A percentile compares a stretch with the other conserved stretches of the same genome.
phyloP scores from a whole-genome alignment of 2,888 invertebrate genomes.

The Myopa testacea region DNA sequence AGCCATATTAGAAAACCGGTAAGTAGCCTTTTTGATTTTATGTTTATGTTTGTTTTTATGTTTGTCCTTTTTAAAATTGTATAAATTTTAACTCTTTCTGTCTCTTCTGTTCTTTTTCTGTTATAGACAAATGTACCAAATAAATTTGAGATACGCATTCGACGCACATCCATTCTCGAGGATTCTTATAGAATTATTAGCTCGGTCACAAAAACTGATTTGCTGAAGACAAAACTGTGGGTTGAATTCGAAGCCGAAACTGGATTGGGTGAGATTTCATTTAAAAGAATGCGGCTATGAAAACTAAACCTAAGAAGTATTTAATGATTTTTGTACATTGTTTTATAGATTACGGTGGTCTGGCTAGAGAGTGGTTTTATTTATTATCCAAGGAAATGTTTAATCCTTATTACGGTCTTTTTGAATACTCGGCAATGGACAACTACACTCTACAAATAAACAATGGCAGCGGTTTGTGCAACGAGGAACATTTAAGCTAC shows the following conservation, averaged over 20 bases:
- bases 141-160: slow-evolving; percentile 96
- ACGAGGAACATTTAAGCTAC: slow-evolving; percentile 97
- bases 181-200: slow-evolving; percentile 97
- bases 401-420: slow-evolving; percentile 99
- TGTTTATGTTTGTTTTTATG: neutral
- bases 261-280: slow-evolving; percentile 73
- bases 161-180: slow-evolving; percentile 91
- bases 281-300: neutral
- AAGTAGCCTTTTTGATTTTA: slow-evolving; percentile 49
- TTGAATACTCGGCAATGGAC: slow-evolving; percentile 99
- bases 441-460: slow-evolving; percentile 99
- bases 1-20: slow-evolving; percentile 95
- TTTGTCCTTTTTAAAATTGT: slow-evolving; percentile 41
- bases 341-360: slow-evolving; percentile 89
- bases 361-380: slow-evolving; percentile 99
- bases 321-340: neutral
- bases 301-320: neutral
- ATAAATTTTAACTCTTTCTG: slow-evolving; percentile 29
- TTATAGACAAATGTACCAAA: slow-evolving; percentile 93
- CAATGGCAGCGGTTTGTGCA: slow-evolving; percentile 96
- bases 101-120: slow-evolving; percentile 6
- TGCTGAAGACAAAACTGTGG: slow-evolving; percentile 98
- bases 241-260: slow-evolving; percentile 98
- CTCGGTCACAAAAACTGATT: slow-evolving; percentile 88
- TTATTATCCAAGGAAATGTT: slow-evolving; percentile 99